phyloP scores from a whole-genome alignment of 2,888 invertebrate genomes.

The Cryptocheilus praepositus region DNA sequence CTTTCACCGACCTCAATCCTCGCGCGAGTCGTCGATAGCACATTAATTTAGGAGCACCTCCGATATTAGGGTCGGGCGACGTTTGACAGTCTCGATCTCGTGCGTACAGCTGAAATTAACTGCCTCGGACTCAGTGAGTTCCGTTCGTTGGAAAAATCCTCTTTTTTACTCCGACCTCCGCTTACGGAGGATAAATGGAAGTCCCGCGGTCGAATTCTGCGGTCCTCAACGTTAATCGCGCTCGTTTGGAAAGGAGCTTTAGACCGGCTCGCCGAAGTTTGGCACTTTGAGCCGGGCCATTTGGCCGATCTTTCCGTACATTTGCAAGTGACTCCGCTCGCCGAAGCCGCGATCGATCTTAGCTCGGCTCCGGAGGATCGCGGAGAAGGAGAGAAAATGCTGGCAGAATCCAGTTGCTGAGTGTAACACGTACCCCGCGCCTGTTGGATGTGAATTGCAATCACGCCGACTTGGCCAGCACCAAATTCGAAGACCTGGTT shows the following conservation, averaged over 20 bases:
- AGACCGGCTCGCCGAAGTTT: constrained; percentile 37
- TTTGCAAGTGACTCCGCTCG: constrained; percentile 33
- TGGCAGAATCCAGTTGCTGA: constrained; percentile 10
- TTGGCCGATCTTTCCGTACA: constrained; percentile 44
- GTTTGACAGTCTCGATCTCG: too few relatives aligned
- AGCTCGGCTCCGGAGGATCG: constrained; percentile 26
- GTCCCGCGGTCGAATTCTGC: constrained; percentile 31
- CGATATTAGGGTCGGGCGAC: too few relatives aligned
- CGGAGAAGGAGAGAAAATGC: constrained; percentile 16
- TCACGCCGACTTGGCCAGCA: not conserved
- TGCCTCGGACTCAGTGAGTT: too few relatives aligned
- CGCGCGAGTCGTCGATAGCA: too few relatives aligned
- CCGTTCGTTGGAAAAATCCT: not conserved
- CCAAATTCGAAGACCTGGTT: too few relatives aligned
- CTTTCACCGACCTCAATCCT: too few relatives aligned
- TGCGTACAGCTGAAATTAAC: too few relatives aligned
- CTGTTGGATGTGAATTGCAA: constrained; percentile 12
- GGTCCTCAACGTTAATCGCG: constrained; percentile 39
- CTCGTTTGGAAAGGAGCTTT: constrained; percentile 38
- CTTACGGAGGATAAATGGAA: constrained; percentile 30
- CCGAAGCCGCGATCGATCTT: constrained; percentile 40
- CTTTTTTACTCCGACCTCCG: not conserved
- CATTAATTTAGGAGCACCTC: too few relatives aligned
- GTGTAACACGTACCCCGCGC: constrained; percentile 10
- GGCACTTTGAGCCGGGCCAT: constrained; percentile 44